A percentile compares a stretch with the other conserved stretches of the same genome.
Evolutionary conservation across 2,888 invertebrate genomes (phyloP).

Genomic region (Orchesella flavescens): DNA sequence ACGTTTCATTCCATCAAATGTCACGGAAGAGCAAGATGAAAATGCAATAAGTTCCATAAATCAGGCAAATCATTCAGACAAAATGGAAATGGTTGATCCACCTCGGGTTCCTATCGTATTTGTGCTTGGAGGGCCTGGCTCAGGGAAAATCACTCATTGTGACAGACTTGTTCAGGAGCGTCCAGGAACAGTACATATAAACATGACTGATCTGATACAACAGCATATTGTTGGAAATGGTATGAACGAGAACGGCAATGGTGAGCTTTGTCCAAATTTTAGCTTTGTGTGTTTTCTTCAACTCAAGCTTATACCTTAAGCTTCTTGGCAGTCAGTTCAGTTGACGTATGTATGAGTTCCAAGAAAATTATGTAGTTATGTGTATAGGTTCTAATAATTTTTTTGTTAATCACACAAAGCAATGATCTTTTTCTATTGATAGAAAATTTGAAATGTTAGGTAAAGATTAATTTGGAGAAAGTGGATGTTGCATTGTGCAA

Average conservation of each 20-base stretch:
- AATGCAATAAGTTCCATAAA: slow-evolving; percentile 20
- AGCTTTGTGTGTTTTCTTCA: no score
- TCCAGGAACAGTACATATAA: slow-evolving; percentile 88
- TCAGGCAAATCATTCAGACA: slow-evolving; percentile 40
- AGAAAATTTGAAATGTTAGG: no score
- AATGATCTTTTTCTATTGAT: not conserved
- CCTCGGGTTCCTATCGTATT: slow-evolving; percentile 92
- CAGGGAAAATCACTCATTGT: slow-evolving; percentile 98
- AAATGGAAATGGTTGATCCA: slow-evolving; percentile 72
- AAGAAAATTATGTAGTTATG: not conserved
- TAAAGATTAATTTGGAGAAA: no score
- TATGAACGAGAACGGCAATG: slow-evolving; percentile 73
- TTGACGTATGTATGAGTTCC: no score
- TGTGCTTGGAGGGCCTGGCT: slow-evolving; percentile 95
- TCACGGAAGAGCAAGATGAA: slow-evolving; percentile 42
- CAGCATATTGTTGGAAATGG: slow-evolving; percentile 92
- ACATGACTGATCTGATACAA: slow-evolving; percentile 92
- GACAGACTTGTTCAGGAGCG: slow-evolving; percentile 91
- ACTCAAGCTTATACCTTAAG: no score
- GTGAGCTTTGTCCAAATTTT: slow-evolving; percentile 49
- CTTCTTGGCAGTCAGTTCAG: no score
- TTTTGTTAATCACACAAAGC: not conserved
- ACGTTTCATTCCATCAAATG: slow-evolving; percentile 63
- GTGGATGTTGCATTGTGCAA: no score
- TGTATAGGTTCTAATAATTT: not conserved